Conservation (phyloP, 2,113 vertebrate species). For the Macaca mulatta region DNA sequence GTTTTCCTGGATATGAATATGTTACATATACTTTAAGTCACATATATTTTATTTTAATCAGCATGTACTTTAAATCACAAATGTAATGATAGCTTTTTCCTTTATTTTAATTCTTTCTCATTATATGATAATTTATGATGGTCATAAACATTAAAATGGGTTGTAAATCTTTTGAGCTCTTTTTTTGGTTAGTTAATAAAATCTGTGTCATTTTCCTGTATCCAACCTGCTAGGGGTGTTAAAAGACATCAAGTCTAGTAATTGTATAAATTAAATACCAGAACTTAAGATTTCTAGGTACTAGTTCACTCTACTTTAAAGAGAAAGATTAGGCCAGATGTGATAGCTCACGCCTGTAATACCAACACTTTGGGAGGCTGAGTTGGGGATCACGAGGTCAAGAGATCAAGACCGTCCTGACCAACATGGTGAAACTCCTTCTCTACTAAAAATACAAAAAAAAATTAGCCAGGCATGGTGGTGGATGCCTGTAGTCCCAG, state of each 20-base stretch:
- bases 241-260: neutral
- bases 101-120: neutral
- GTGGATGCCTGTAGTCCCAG: too few species aligned
- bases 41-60: neutral
- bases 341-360: too few species aligned
- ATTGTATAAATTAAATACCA: neutral
- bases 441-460: too few species aligned
- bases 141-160: neutral
- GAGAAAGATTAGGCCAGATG: neutral
- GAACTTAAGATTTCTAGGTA: neutral
- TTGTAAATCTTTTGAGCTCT: constrained; percentile 1
- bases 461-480: too few species aligned
- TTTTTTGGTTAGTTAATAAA: neutral
- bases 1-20: neutral
- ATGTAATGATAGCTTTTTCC: neutral
- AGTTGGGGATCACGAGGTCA: too few species aligned
- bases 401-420: too few species aligned
- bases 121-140: constrained; percentile 14
- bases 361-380: too few species aligned
- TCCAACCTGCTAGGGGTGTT: neutral
- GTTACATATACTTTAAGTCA: neutral
- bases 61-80: neutral
- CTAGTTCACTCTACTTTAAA: neutral
- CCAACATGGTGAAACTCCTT: too few species aligned
- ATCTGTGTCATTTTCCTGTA: neutral